Percentiles rank a stretch among this genome's conserved stretches.
phyloP scores from a whole-genome alignment of 2,888 invertebrate genomes.

The Sussaba pulchella region DNA sequence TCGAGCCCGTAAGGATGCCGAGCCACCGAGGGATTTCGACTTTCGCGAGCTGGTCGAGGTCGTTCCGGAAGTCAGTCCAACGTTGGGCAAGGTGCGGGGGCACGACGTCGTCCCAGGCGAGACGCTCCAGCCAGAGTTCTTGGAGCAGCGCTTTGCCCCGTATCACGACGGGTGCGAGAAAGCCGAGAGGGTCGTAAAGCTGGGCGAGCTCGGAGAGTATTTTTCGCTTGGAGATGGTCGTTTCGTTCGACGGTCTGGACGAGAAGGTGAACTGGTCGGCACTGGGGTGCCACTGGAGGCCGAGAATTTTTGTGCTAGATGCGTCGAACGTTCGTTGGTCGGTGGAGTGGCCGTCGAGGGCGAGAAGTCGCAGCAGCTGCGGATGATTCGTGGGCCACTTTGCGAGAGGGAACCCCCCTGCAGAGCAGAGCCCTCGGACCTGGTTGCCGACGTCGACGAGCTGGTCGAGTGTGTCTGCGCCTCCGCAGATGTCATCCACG shows the following conservation, averaged over 20 bases:
- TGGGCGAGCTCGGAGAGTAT: background rate
- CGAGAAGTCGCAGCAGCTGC: background rate
- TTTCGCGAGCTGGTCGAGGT: background rate
- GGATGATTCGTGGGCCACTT: constrained; percentile 39
- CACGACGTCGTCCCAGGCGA: constrained; percentile 2
- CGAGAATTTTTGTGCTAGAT: background rate
- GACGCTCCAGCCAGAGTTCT: constrained; percentile 5
- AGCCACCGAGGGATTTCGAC: constrained; percentile 38
- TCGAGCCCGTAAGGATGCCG: background rate
- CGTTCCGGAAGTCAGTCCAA: background rate
- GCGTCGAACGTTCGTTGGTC: background rate
- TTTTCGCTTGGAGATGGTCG: background rate
- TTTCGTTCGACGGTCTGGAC: background rate
- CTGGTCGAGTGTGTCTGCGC: constrained; percentile 29
- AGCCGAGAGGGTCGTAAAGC: background rate
- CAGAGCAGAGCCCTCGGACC: constrained; percentile 30
- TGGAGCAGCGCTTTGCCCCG: background rate
- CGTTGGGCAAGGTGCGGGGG: background rate
- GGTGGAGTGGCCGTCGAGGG: no score
- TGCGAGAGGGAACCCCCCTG: constrained; percentile 44
- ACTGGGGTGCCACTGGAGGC: background rate
- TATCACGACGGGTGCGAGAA: background rate
- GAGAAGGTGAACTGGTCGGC: background rate
- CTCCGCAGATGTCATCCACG: constrained; percentile 62
- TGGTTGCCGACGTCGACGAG: constrained; percentile 5